Base-by-base conservation (phyloP, 2,888 invertebrate species). In the Hemistola chrysoprasaria region DNA sequence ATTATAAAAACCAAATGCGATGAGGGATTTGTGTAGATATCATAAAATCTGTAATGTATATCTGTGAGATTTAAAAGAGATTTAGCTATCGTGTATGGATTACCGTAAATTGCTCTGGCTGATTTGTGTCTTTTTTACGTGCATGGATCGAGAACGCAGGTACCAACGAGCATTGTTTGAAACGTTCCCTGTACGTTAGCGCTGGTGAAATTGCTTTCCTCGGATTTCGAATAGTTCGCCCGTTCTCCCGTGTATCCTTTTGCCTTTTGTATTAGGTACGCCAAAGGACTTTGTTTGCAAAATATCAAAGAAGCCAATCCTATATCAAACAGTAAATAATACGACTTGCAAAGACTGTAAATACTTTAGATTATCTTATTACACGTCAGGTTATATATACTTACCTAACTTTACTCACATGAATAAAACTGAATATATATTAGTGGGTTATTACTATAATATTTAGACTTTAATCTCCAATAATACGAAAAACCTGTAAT, bases 1-100 rank as follows among this genome's bases (percentile, higher is more conserved):
- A 35, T 25, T 30, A 25, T 29, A 26, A 30, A 33, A 34, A 1
- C 2, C 10, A 8, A 35, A 26, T 30, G 16, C 36, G 27, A 41
- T 41, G 31, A 23, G 8, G 22, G 25, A 31, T 41, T 39, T 29
- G 50, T 57, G 50, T 57, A 61, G 54, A 55, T 62, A 62, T 65
- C 59, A 59, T 64, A 66, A 65, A 65, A 69, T 65, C 60, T 60
- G 64, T 60, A 59, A 69, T 71, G 62, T 64, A 71, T 78, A 70
- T 71, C 53, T 45, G 59, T 57, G 50, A 54, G 56, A 56, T 63
- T 62, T 59, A 60, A 59, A 62, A 50, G 63, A 72, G 71, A 73
- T 77, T 74, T 63, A 67, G 58, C 59, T 66, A 69, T 69, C 72
- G 71, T 71, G 67, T 74, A 69, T 62, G 73, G 71, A 71, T 78